Percentiles rank a stretch among this genome's conserved stretches.
Conservation (phyloP, 2,113 vertebrate species). For the Myanophis thanlyinensis region DNA sequence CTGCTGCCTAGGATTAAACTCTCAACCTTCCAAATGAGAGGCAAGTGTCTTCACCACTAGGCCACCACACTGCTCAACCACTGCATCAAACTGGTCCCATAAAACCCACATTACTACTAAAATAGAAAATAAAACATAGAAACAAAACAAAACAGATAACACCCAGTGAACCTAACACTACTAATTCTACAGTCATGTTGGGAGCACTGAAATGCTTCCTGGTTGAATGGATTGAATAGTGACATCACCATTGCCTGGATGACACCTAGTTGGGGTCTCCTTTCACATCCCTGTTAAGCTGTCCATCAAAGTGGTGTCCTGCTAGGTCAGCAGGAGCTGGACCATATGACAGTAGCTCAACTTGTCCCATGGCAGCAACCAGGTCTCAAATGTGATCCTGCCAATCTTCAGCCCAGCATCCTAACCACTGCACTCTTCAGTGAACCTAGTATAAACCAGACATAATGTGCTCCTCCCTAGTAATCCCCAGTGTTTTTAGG, state of each 20-base stretch:
- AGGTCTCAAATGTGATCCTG: not conserved
- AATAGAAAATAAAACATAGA: not conserved
- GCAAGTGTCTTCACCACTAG: too few species aligned
- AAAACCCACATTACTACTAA: not conserved
- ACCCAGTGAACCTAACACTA: not conserved
- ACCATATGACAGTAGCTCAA: not conserved
- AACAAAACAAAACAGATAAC: not conserved
- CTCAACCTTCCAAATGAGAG: too few species aligned
- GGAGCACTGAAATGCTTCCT: not conserved
- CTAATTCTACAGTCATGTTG: not conserved
- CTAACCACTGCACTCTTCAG: not conserved
- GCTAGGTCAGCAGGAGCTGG: not conserved
- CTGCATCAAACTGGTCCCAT: not conserved
- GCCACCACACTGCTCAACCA: too few species aligned
- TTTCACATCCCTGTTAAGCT: not conserved
- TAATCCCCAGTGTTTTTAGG: not conserved
- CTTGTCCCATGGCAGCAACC: not conserved
- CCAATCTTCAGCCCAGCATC: not conserved
- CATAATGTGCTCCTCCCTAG: not conserved
- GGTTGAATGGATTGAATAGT: not conserved
- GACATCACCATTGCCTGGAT: not conserved
- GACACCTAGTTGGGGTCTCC: not conserved
- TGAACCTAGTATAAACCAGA: not conserved
- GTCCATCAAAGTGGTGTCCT: not conserved
- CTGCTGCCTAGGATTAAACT: too few species aligned